Percentiles rank a stretch among this genome's conserved stretches.
These are phyloP conservation scores for Clarias laeviceps DNA, from an alignment of 2,797 vertebrate genomes.

Conservation along the genomic window DNA sequence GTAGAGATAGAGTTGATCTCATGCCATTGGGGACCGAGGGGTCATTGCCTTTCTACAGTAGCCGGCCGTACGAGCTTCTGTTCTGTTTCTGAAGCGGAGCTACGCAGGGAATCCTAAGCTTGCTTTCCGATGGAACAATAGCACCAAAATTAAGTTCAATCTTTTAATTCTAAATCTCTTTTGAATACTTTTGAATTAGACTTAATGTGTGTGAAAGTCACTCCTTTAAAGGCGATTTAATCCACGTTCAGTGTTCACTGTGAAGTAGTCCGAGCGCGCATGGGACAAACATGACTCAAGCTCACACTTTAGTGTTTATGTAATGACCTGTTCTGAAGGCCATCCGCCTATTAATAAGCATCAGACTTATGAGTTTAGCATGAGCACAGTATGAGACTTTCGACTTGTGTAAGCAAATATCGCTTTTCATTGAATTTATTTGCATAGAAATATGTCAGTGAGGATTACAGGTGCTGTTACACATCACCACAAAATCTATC, in stretches of 20 bases:
- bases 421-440: background rate
- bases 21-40: slow-evolving; percentile 56
- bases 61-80: slow-evolving; percentile 41
- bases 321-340: slow-evolving; percentile 16
- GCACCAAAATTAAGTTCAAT: slow-evolving; percentile 39
- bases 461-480: slow-evolving; percentile 12
- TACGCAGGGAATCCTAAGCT: slow-evolving; percentile 48
- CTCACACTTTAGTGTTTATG: background rate
- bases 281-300: background rate
- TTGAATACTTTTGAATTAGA: slow-evolving; percentile 29
- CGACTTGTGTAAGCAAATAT: background rate
- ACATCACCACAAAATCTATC: slow-evolving; percentile 1
- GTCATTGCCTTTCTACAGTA: slow-evolving; percentile 49
- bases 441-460: background rate
- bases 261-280: background rate
- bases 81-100: slow-evolving; percentile 40
- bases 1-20: slow-evolving; percentile 64
- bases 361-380: background rate
- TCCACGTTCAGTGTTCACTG: slow-evolving; percentile 23
- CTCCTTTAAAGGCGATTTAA: slow-evolving; percentile 38
- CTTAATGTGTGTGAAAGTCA: slow-evolving; percentile 57
- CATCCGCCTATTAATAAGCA: slow-evolving; percentile 10
- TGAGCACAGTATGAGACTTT: background rate
- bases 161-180: slow-evolving; percentile 33
- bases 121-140: slow-evolving; percentile 40